These are phyloP conservation scores for Tyto alba DNA, from an alignment of 2,113 vertebrate species.

Conservation along the genomic window DNA sequence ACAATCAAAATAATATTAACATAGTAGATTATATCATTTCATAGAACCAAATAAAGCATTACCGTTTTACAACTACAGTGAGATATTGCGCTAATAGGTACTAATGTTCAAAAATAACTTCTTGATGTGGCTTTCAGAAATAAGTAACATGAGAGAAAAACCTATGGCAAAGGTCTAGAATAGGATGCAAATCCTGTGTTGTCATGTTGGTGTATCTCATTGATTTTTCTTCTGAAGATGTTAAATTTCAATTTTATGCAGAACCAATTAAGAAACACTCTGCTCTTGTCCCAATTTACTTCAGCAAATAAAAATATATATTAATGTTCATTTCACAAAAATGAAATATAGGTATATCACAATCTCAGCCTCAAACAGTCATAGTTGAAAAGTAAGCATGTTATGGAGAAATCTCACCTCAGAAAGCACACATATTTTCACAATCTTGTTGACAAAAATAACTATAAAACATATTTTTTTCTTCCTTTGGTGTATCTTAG, in stretches of 20 bases:
- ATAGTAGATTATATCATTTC: not conserved
- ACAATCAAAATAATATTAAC: not conserved
- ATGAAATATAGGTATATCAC: not conserved
- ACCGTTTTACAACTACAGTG: not conserved
- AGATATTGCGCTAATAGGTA: not conserved
- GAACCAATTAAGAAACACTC: not conserved
- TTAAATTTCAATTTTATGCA: not conserved
- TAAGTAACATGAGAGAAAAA: not conserved
- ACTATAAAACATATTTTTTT: not conserved
- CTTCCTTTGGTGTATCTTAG: not conserved
- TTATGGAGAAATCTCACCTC: not conserved
- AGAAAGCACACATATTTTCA: fast-evolving
- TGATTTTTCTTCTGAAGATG: not conserved
- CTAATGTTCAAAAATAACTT: not conserved
- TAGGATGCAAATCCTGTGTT: fast-evolving
- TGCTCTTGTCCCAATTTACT: not conserved
- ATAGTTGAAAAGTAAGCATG: not conserved
- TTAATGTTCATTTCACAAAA: not conserved
- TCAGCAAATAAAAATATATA: not conserved
- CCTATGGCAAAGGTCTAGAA: not conserved
- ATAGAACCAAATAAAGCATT: not conserved
- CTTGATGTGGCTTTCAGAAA: not conserved
- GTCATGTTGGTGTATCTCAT: not conserved
- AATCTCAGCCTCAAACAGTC: not conserved
- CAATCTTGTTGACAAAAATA: not conserved